Percentiles rank a stretch among this genome's conserved stretches.
phyloP scores from a whole-genome alignment of 2,797 vertebrate species.

The Ara ararauna region DNA sequence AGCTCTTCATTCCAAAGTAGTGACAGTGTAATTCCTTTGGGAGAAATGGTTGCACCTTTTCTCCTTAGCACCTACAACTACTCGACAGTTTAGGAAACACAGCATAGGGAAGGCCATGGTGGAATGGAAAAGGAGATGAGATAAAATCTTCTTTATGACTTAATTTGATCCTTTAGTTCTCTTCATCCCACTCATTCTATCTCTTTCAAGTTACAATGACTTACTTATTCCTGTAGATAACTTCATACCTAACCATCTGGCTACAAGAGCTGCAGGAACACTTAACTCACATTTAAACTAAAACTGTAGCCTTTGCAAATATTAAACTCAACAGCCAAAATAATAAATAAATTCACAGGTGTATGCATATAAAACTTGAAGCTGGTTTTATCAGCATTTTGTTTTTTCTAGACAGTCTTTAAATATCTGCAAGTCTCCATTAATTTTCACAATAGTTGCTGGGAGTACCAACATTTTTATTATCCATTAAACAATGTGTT shows the following conservation, averaged over 20 bases:
- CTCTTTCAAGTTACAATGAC: neutral
- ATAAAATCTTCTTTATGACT: slow-evolving; percentile 1
- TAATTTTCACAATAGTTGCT: neutral
- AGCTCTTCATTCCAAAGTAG: neutral
- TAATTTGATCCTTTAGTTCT: neutral
- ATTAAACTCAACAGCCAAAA: neutral
- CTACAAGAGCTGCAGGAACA: neutral
- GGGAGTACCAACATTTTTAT: neutral
- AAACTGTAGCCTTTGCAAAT: neutral
- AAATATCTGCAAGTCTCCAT: neutral
- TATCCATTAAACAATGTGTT: neutral
- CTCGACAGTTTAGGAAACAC: neutral
- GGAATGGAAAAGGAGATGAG: neutral
- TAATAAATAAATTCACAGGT: slow-evolving; percentile 3
- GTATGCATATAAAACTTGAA: neutral
- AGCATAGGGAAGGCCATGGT: neutral
- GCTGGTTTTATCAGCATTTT: neutral
- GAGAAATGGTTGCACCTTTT: neutral
- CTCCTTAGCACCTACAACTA: neutral
- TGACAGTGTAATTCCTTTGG: neutral
- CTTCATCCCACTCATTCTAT: neutral
- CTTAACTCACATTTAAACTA: neutral
- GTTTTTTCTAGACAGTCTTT: neutral
- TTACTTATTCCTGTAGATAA: slow-evolving; percentile 16
- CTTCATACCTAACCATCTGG: neutral